phyloP scores from a whole-genome alignment of 1,140 invertebrate species.

The Brachionus koreanus region DNA sequence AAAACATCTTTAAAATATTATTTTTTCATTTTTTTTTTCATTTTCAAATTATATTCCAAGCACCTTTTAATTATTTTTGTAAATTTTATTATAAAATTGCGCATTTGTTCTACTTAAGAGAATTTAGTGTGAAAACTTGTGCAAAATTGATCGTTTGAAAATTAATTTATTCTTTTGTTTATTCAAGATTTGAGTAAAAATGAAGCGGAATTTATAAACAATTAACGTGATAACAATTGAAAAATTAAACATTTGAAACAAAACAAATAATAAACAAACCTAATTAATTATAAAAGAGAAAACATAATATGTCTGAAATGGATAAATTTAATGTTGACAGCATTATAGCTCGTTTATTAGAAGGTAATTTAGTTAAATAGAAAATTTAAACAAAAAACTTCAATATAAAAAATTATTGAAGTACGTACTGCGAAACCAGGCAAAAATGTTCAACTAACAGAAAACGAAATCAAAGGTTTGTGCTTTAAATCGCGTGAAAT shows the following conservation, averaged over 20 bases:
- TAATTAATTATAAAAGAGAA: background rate
- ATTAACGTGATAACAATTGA: background rate
- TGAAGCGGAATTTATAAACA: background rate
- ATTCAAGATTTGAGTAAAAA: background rate
- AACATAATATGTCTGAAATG: conserved; percentile 68
- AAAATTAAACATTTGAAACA: background rate
- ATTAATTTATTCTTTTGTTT: background rate
- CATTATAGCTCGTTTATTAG: conserved; percentile 86
- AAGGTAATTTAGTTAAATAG: conserved; percentile 51
- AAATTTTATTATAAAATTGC: background rate
- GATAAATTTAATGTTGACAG: conserved; percentile 89
- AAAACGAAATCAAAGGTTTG: conserved; percentile 83
- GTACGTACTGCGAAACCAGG: conserved; percentile 84
- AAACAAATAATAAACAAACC: background rate
- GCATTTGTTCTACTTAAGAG: background rate
- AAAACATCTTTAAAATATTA: background rate
- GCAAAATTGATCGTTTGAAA: background rate
- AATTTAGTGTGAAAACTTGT: too few species aligned
- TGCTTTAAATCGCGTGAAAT: conserved; percentile 78
- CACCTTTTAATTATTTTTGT: background rate
- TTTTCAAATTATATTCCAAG: background rate
- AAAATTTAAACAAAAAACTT: background rate
- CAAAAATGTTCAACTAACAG: conserved; percentile 88
- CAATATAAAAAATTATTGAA: conserved; percentile 49
- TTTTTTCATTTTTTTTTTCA: background rate